Conservation (phyloP, 37 sponge, comb jelly and placozoan genomes). For the Cladorhizidae sp. region DNA sequence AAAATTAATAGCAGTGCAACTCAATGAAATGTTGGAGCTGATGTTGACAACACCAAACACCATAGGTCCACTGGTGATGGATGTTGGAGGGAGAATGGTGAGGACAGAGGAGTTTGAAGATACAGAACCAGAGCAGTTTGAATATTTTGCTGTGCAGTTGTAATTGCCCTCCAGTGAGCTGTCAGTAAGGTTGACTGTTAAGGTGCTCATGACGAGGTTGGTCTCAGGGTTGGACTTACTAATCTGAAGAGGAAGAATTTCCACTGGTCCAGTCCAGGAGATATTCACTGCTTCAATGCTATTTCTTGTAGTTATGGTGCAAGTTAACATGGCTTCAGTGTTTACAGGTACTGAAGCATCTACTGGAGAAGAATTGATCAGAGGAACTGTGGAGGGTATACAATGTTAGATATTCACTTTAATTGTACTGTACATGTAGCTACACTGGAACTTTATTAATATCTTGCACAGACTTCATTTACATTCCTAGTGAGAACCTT, state of each 20-base stretch:
- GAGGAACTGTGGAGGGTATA: constrained; percentile 1
- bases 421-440: too few species aligned
- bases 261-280: constrained; percentile 30
- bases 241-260: background rate
- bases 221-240: background rate
- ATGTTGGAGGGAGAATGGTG: background rate
- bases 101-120: background rate
- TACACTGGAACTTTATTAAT: too few species aligned
- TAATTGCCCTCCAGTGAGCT: background rate
- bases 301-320: constrained; percentile 23
- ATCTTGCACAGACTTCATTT: too few species aligned
- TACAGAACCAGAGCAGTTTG: background rate
- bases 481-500: too few species aligned
- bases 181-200: background rate
- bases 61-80: background rate
- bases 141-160: constrained; percentile 1
- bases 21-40: background rate
- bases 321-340: constrained; percentile 16
- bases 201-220: background rate
- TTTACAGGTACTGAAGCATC: background rate
- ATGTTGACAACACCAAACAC: background rate
- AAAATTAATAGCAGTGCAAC: background rate
- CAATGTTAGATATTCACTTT: too few species aligned
- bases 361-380: background rate
- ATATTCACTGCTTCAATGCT: background rate